A percentile compares a stretch with the other conserved stretches of the same genome.
phyloP scores from a whole-genome alignment of 2,797 vertebrate genomes.

The Vultur gryphus region DNA sequence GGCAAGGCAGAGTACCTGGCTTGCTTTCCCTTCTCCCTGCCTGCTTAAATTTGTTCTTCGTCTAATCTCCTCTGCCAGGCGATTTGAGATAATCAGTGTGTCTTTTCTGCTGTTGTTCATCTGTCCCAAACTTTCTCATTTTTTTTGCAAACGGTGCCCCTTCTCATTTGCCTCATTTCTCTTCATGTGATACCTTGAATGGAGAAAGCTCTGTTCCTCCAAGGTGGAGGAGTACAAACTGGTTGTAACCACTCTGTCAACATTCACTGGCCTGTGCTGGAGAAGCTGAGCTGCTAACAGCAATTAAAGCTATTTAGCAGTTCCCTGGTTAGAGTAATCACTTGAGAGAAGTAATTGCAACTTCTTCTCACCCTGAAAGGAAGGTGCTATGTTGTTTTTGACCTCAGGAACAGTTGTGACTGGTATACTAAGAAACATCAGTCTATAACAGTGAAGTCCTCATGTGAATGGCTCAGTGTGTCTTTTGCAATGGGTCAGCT shows the following conservation, averaged over 20 bases:
- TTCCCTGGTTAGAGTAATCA: neutral
- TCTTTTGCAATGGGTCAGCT: neutral
- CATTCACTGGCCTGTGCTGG: neutral
- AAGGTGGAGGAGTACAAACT: neutral
- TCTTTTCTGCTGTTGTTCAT: neutral
- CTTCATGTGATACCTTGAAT: neutral
- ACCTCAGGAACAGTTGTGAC: neutral
- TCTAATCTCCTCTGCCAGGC: neutral
- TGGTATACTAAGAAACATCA: neutral
- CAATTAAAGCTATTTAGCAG: slow-evolving; percentile 1
- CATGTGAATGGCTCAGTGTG: neutral
- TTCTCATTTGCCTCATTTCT: neutral
- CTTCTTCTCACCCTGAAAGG: neutral
- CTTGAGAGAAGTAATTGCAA: neutral
- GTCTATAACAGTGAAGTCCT: neutral
- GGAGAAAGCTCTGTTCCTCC: neutral
- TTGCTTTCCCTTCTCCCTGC: neutral
- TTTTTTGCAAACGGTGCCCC: accelerated
- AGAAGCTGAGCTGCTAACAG: neutral
- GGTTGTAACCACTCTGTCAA: neutral
- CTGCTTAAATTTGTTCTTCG: neutral
- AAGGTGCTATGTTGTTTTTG: neutral
- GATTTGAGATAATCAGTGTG: neutral
- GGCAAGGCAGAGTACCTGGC: neutral
- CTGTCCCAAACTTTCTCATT: neutral